A percentile compares a stretch with the other conserved stretches of the same genome.
These are phyloP conservation scores for Scaptomyza reducta DNA, from an alignment of 2,888 invertebrate genomes.

Conservation along the genomic window DNA sequence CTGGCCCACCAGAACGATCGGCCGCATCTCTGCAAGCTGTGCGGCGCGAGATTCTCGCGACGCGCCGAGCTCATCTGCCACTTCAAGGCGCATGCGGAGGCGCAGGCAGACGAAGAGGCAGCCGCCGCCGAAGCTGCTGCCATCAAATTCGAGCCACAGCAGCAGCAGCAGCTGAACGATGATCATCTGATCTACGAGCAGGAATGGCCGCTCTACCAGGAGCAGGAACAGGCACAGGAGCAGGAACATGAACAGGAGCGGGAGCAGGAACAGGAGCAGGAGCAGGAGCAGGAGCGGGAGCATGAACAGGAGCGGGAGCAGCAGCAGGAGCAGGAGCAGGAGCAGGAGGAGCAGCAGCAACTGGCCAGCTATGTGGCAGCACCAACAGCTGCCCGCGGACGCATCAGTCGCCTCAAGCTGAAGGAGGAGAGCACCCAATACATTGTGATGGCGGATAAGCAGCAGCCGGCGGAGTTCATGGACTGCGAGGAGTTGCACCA, in stretches of 20 bases:
- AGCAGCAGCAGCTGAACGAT: slow-evolving; percentile 59
- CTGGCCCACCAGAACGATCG: slow-evolving; percentile 93
- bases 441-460: slow-evolving; percentile 69
- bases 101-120: slow-evolving; percentile 86
- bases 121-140: slow-evolving; percentile 55
- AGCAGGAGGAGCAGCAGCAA: slow-evolving; percentile 19
- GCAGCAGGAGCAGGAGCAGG: slow-evolving; percentile 7
- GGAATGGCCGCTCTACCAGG: slow-evolving; percentile 72
- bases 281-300: slow-evolving; percentile 22
- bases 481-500: slow-evolving; percentile 46
- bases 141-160: slow-evolving; percentile 59
- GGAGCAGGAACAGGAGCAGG: slow-evolving; percentile 23
- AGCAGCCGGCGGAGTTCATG: slow-evolving; percentile 33
- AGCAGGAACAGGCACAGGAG: slow-evolving; percentile 29
- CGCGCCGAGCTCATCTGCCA: slow-evolving; percentile 93
- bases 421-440: slow-evolving; percentile 79
- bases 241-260: slow-evolving; percentile 26
- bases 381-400: slow-evolving; percentile 62
- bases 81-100: slow-evolving; percentile 91
- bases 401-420: slow-evolving; percentile 79
- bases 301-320: slow-evolving; percentile 26
- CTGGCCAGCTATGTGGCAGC: slow-evolving; percentile 33
- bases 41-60: slow-evolving; percentile 91
- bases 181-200: slow-evolving; percentile 82
- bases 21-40: slow-evolving; percentile 92